Evolutionary conservation across 2,888 invertebrate species (phyloP).

Genomic region (Leptinotarsa peninsularis): DNA sequence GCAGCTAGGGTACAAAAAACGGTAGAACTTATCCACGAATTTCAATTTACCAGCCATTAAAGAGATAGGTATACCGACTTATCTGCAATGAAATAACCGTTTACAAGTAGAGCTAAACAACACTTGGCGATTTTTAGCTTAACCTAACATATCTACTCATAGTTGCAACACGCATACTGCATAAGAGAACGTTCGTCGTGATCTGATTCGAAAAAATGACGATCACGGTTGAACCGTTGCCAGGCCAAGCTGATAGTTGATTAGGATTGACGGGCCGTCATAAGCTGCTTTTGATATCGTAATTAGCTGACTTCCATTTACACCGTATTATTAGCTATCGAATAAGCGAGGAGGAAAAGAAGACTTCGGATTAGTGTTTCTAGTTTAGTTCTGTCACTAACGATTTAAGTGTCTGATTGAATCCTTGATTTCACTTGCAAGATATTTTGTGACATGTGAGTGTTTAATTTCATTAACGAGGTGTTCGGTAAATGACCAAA

Average conservation of each 20-base stretch:
- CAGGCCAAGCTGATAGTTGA: conserved; percentile 47
- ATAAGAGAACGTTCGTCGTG: conserved; percentile 52
- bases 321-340: conserved; percentile 31
- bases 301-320: conserved; percentile 55
- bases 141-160: conserved; percentile 45
- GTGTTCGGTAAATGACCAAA: neutral
- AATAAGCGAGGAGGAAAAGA: conserved; percentile 13
- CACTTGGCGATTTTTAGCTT: conserved; percentile 44
- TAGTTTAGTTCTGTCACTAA: conserved; percentile 27
- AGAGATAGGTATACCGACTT: conserved; percentile 42
- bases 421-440: neutral
- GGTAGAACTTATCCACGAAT: conserved; percentile 25
- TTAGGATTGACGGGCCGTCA: conserved; percentile 56
- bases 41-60: conserved; percentile 40
- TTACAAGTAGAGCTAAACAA: conserved; percentile 48
- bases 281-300: conserved; percentile 56
- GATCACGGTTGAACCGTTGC: conserved; percentile 53
- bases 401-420: conserved; percentile 20
- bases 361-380: conserved; percentile 20
- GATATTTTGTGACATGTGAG: neutral
- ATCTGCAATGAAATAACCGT: conserved; percentile 45
- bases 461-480: neutral
- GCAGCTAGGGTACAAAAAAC: neutral
- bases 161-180: conserved; percentile 52
- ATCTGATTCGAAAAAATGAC: conserved; percentile 50